These are phyloP conservation scores for Rhinolophus ferrumequinum DNA, from an alignment of 2,113 vertebrate genomes.

Conservation along the genomic window DNA sequence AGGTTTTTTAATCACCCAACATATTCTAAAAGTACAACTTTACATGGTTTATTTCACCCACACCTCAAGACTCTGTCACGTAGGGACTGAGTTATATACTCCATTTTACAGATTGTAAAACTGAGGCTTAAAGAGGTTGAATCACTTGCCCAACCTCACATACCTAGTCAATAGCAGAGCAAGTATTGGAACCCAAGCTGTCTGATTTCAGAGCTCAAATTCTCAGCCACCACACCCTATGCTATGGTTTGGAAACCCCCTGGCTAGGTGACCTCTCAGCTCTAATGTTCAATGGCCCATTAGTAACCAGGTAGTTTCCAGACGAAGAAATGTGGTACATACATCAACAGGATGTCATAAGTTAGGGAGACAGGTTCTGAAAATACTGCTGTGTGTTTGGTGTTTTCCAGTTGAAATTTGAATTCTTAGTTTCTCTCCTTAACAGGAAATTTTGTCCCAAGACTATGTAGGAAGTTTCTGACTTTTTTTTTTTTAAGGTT, in stretches of 20 bases:
- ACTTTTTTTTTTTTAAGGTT: not conserved
- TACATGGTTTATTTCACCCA: not conserved
- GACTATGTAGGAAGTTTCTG: not conserved
- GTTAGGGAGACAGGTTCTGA: not conserved
- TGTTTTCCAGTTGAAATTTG: slow-evolving; percentile 7
- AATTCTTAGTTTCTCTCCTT: not conserved
- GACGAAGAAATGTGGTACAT: not conserved
- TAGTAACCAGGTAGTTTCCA: not conserved
- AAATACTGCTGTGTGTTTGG: not conserved
- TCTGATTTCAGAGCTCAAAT: not conserved
- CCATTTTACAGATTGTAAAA: not conserved
- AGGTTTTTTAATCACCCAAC: not conserved
- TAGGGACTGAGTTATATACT: not conserved
- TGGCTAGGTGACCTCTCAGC: not conserved
- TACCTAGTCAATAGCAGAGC: not conserved
- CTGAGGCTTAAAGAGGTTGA: not conserved
- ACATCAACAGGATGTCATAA: not conserved
- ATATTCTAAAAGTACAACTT: not conserved
- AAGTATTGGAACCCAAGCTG: not conserved
- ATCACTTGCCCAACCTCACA: not conserved
- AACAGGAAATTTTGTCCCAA: not conserved
- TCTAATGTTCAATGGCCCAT: not conserved
- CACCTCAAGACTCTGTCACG: not conserved
- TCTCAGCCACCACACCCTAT: not conserved
- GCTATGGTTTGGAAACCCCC: not conserved